Conservation (phyloP, 2,797 vertebrate species). For the Heliangelus exortis region DNA sequence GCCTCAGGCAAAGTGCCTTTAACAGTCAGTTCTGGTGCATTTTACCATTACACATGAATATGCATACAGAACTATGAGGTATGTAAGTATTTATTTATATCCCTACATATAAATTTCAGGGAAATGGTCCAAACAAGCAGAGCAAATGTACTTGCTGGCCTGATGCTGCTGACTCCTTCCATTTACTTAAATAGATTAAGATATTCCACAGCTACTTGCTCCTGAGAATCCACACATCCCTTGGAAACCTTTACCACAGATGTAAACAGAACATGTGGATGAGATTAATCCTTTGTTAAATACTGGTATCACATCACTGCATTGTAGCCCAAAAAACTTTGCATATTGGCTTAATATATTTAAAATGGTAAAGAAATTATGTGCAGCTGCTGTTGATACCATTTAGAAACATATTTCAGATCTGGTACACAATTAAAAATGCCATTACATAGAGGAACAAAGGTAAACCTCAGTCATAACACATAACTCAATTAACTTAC, state of each 20-base stretch:
- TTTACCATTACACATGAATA: not conserved
- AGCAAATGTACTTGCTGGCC: slow-evolving; percentile 2
- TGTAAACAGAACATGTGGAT: slow-evolving; percentile 17
- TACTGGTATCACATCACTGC: slow-evolving; percentile 7
- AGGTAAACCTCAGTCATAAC: not conserved
- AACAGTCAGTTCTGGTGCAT: not conserved
- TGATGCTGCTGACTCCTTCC: not conserved
- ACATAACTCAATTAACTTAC: slow-evolving; percentile 84
- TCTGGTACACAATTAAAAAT: not conserved
- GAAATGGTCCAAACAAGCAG: not conserved
- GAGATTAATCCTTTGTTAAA: slow-evolving; percentile 51
- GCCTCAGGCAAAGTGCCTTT: not conserved
- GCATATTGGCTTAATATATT: not conserved
- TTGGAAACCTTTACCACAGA: not conserved
- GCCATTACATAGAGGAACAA: not conserved
- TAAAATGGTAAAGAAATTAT: slow-evolving; percentile 19
- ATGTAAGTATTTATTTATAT: not conserved
- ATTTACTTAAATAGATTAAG: slow-evolving; percentile 27
- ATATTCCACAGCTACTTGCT: not conserved
- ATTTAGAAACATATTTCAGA: not conserved
- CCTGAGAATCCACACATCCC: not conserved
- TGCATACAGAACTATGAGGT: not conserved
- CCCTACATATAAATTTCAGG: not conserved
- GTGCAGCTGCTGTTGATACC: slow-evolving; percentile 1
- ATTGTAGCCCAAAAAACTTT: not conserved